Conservation (phyloP, 2,797 vertebrate genomes). For the Hapalemur alaotrensis region DNA sequence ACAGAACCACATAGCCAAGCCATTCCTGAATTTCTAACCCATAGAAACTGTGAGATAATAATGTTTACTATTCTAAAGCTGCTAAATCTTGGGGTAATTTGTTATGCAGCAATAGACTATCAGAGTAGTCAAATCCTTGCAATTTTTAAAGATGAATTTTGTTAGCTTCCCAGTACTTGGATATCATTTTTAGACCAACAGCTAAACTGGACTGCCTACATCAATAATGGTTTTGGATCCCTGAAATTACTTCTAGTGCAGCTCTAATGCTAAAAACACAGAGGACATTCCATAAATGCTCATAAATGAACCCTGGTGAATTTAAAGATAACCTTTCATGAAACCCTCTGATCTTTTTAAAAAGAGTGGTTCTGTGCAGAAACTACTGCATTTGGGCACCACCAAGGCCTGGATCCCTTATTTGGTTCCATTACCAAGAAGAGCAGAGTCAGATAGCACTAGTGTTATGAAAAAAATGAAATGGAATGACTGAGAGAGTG, state of each 20-base stretch:
- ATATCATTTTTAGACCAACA: neutral
- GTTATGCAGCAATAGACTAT: neutral
- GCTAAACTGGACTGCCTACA: neutral
- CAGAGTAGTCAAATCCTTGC: neutral
- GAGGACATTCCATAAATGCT: neutral
- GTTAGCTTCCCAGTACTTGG: neutral
- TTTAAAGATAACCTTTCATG: neutral
- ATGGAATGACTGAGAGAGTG: neutral
- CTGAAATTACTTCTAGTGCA: neutral
- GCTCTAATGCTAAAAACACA: neutral
- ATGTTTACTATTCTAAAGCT: neutral
- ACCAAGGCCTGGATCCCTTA: neutral
- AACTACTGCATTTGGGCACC: neutral
- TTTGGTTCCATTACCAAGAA: neutral
- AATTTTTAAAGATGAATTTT: neutral
- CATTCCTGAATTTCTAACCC: neutral
- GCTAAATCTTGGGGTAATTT: neutral
- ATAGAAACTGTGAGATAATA: neutral
- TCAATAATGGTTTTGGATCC: neutral
- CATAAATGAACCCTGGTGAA: neutral
- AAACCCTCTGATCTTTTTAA: neutral
- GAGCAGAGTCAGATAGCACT: neutral
- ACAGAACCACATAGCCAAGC: neutral
- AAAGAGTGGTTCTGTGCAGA: neutral
- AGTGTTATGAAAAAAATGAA: neutral